A percentile compares a stretch with the other conserved stretches of the same genome.
These are phyloP conservation scores for Dryoscopus gambensis DNA, from an alignment of 2,113 vertebrate species.

Conservation along the genomic window DNA sequence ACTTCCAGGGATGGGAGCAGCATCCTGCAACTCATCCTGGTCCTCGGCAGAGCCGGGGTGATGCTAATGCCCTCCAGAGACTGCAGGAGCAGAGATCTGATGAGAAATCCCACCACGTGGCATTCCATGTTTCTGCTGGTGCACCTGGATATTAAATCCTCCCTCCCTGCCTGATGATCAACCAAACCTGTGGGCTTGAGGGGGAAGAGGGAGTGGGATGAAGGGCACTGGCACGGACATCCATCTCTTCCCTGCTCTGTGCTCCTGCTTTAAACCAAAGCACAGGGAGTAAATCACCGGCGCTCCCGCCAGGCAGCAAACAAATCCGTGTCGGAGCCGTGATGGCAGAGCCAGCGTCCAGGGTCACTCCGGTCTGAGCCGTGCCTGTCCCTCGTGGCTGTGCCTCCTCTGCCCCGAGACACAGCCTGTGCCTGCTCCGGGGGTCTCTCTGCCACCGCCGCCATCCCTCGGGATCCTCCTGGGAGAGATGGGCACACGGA, in stretches of 20 bases:
- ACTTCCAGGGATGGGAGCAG: not conserved
- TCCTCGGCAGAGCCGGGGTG: not conserved
- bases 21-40: accelerated
- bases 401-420: not conserved
- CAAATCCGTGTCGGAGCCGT: accelerated
- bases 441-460: accelerated
- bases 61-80: not conserved
- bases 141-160: not conserved
- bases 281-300: not conserved
- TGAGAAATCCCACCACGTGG: not conserved
- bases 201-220: not conserved
- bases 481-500: accelerated
- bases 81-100: not conserved
- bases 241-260: not conserved
- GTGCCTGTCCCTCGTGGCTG: accelerated
- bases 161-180: not conserved
- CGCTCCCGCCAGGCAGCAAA: not conserved
- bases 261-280: not conserved
- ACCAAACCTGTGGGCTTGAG: not conserved
- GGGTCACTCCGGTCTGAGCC: accelerated
- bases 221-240: not conserved
- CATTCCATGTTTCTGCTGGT: not conserved
- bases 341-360: not conserved
- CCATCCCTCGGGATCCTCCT: not conserved
- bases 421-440: not conserved